Conservation (phyloP, 2,888 invertebrate genomes). For the Tubiluchus corallicola region DNA sequence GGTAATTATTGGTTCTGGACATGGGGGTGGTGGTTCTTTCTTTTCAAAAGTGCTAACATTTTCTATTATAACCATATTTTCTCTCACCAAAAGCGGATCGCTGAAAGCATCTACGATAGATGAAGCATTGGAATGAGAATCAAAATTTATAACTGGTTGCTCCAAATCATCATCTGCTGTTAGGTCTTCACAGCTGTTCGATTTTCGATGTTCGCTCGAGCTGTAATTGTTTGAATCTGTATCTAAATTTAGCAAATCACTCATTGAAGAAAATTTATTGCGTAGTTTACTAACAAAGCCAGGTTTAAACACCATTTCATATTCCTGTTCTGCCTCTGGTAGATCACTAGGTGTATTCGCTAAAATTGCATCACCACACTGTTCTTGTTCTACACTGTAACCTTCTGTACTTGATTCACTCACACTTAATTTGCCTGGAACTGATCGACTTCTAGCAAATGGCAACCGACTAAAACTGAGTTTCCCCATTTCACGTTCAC, state of each 20-base stretch:
- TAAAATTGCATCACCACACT: not conserved
- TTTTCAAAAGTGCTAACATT: too few species aligned
- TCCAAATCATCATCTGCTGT: not conserved
- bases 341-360: not conserved
- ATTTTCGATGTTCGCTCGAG: not conserved
- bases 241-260: conserved; percentile 3
- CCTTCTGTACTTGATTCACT: too few species aligned
- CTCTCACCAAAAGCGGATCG: not conserved
- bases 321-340: not conserved
- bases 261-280: not conserved
- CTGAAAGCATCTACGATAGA: not conserved
- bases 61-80: not conserved
- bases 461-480: too few species aligned
- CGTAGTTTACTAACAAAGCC: not conserved
- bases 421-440: too few species aligned
- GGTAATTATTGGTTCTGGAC: not conserved
- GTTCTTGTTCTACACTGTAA: not conserved
- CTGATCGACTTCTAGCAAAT: too few species aligned
- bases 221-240: too few species aligned
- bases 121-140: not conserved
- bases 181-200: not conserved
- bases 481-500: not conserved
- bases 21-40: too few species aligned
- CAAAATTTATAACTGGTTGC: not conserved
- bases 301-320: not conserved